Conservation (phyloP, 2,113 vertebrate species). For the Tupaia chinensis region DNA sequence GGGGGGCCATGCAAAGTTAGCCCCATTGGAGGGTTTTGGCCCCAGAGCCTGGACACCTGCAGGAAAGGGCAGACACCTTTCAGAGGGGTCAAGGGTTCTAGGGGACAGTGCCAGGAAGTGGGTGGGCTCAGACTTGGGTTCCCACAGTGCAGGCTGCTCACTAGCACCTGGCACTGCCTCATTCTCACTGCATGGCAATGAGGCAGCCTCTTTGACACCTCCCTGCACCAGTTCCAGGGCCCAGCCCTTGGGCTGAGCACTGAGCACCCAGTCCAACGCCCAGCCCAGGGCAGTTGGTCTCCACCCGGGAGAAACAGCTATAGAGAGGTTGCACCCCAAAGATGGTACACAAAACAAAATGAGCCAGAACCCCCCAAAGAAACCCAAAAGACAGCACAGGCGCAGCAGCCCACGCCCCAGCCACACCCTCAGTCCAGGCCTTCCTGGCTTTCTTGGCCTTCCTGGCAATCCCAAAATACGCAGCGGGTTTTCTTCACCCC, state of each 20-base stretch:
- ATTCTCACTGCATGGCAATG: slow-evolving; percentile 72
- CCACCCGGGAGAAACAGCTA: neutral
- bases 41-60: neutral
- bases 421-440: neutral
- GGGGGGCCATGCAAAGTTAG: neutral
- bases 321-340: neutral
- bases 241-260: neutral
- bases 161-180: slow-evolving; percentile 75
- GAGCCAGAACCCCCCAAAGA: neutral
- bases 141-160: neutral
- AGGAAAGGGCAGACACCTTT: neutral
- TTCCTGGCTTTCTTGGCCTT: neutral
- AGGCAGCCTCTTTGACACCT: slow-evolving; percentile 66
- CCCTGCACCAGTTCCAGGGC: neutral
- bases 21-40: neutral
- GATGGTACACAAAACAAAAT: neutral
- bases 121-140: neutral
- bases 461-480: slow-evolving; percentile 52
- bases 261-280: neutral
- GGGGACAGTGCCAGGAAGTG: neutral
- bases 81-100: neutral
- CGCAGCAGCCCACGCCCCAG: neutral
- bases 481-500: slow-evolving; percentile 38
- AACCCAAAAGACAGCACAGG: neutral
- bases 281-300: neutral